Conservation (phyloP, 2,113 vertebrate genomes). For the Oceanodroma tethys region DNA sequence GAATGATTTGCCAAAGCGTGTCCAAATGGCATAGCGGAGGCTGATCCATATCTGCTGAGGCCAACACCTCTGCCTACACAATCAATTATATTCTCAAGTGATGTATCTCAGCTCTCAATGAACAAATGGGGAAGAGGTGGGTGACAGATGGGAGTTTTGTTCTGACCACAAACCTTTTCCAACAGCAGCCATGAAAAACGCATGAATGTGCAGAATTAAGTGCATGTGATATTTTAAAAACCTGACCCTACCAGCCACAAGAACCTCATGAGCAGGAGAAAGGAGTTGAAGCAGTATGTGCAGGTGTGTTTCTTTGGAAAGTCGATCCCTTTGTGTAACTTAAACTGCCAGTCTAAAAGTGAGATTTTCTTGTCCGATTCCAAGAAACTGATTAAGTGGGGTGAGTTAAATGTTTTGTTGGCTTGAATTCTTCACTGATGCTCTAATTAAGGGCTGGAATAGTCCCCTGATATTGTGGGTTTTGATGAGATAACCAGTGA, state of each 20-base stretch:
- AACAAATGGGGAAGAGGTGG: not conserved
- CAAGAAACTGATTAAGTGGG: not conserved
- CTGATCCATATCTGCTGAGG: not conserved
- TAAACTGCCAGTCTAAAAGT: not conserved
- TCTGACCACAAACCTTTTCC: not conserved
- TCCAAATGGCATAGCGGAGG: not conserved
- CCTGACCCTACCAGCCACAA: not conserved
- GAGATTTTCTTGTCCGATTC: not conserved
- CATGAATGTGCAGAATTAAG: not conserved
- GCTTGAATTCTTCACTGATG: not conserved
- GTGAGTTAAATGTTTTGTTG: not conserved
- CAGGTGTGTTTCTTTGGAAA: not conserved
- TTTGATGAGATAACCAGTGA: not conserved
- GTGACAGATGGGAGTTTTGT: not conserved
- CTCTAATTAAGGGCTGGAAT: not conserved
- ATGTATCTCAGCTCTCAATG: not conserved
- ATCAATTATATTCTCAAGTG: not conserved
- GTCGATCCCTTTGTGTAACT: accelerated
- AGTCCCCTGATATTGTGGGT: not conserved
- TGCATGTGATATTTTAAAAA: not conserved
- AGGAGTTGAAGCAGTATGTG: not conserved
- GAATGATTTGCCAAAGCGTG: not conserved
- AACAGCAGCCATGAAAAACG: not conserved
- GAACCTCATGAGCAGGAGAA: not conserved
- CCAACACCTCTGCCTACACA: not conserved